Evolutionary conservation across 2,113 vertebrate genomes (phyloP), one percentile per base, ranked within the genome.

Genomic region (Tyrannus savana): DNA sequence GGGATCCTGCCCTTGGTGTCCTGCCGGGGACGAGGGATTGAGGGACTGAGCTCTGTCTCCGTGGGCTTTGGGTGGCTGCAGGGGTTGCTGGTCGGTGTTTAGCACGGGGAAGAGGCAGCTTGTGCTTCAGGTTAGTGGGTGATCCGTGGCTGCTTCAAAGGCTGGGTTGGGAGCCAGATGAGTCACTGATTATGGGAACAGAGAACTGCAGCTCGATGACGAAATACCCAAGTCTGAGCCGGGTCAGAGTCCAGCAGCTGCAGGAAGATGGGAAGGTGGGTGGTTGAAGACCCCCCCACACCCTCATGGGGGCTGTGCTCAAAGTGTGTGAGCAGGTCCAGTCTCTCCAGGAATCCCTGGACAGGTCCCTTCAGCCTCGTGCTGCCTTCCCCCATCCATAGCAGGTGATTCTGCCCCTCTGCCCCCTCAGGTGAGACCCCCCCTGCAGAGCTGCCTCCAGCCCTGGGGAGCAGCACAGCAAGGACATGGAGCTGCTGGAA

Each of bases 41-140:
- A 60, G 77, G 63, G 10, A 3, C 27, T 2, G 72, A 35, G 47
- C 64, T 33, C 33, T 69, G 46, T 12, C 21, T 13, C 52, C 42
- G 0, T 7, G 3, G 2, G 42, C 39, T 67, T 3, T 15, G 87
- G 28, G 28, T 2, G 2, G 10, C 58, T 55, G 18, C 1, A 2
- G 5, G n/a, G 22, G 35, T 2, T 24, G 37, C 39, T 7, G 82
- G 24, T 44, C 1, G 1, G 1, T 37, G n/a, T 39, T 62, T 1
- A 17, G n/a, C 12, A 2, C 7, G 10, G 15, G 14, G 17, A 49
- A 17, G 6, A 10, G 52, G 53, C 83, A 47, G 67, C n/a, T 9
- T 5, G 31, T 25, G 72, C 13, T 24, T 37, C 19, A 25, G 90
- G 69, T 71, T 9, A 7, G n/a, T 12, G 63, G 27, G 28, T 10